phyloP scores from a whole-genome alignment of 2,113 vertebrate species.

The Lota lota region DNA sequence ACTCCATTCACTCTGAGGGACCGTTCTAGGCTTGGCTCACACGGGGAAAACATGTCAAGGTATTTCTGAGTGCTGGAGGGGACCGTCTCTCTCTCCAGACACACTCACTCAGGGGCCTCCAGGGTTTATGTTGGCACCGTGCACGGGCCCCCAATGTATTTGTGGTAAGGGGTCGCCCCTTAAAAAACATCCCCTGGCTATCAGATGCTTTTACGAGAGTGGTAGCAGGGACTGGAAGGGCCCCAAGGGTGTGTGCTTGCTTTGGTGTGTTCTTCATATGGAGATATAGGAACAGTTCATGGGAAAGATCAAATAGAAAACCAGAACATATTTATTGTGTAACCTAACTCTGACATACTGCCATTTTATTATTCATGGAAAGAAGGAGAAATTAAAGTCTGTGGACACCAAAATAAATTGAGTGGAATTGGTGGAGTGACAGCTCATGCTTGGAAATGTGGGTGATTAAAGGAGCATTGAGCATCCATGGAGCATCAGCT shows the following conservation, averaged over 20 bases:
- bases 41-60: conserved; percentile 49
- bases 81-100: conserved; percentile 22
- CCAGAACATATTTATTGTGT: no score
- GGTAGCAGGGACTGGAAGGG: no score
- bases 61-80: conserved; percentile 24
- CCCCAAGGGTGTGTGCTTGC: no score
- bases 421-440: no score
- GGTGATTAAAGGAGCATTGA: no score
- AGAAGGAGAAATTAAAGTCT: no score
- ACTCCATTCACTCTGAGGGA: conserved; percentile 49
- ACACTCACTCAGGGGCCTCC: conserved; percentile 37
- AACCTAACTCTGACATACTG: no score
- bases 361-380: no score
- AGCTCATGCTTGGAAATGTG: no score
- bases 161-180: conserved; percentile 40
- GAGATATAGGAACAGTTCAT: neutral
- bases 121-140: conserved; percentile 50
- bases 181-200: conserved; percentile 29
- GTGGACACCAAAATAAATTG: no score
- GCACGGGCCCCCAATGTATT: conserved; percentile 32
- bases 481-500: no score
- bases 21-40: conserved; percentile 50
- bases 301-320: neutral
- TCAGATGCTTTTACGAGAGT: conserved; percentile 22
- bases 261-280: no score